Percentiles rank a stretch among this genome's conserved stretches.
Conservation (phyloP, 2,888 invertebrate species). For the Lycocerus yunnanus region DNA sequence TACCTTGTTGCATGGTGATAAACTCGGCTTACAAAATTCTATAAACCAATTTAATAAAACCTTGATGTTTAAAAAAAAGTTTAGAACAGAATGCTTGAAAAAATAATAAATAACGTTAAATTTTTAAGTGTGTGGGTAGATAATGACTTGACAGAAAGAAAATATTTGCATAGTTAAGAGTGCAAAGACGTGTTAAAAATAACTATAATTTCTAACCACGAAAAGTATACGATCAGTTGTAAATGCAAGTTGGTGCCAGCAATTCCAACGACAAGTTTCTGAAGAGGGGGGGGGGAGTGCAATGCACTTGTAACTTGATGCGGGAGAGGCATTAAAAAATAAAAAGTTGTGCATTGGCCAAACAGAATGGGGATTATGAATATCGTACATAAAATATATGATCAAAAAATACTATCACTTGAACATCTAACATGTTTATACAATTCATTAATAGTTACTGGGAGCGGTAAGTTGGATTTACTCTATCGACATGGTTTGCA, state of each 20-base stretch:
- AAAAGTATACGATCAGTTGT: neutral
- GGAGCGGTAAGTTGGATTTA: too few species aligned
- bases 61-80: neutral
- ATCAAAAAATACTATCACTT: too few species aligned
- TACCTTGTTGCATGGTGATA: neutral
- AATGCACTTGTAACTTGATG: slow-evolving; percentile 13
- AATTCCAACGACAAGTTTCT: neutral
- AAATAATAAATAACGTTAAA: neutral
- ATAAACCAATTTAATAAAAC: neutral
- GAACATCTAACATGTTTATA: too few species aligned
- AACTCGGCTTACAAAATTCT: neutral
- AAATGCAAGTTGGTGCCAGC: neutral
- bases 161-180: slow-evolving; percentile 20
- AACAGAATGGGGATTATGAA: neutral
- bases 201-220: neutral
- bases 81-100: neutral
- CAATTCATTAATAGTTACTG: too few species aligned
- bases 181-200: slow-evolving; percentile 9
- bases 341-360: slow-evolving; percentile 8
- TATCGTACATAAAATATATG: too few species aligned
- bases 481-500: too few species aligned
- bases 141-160: slow-evolving; percentile 3
- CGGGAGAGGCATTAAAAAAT: slow-evolving; percentile 3
- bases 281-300: slow-evolving; percentile 6
- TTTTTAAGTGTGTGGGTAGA: neutral